Conservation (phyloP, 2,888 invertebrate genomes). For the Tholera decimalis region DNA sequence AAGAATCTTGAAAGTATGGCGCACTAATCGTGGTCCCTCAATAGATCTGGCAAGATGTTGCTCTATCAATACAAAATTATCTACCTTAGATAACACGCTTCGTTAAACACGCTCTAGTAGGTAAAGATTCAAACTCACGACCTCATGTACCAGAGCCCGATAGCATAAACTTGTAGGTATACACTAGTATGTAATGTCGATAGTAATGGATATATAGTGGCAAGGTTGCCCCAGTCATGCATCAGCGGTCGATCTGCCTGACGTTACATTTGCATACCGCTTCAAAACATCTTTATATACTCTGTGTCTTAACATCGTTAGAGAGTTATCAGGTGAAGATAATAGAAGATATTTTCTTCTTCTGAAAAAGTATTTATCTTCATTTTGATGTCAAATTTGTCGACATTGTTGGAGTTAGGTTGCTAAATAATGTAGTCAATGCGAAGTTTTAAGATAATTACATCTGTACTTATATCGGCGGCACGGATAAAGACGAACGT, state of each 20-base stretch:
- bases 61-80: background rate
- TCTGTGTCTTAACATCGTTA: background rate
- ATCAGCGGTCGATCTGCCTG: slow-evolving; percentile 37
- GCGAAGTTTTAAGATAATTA: background rate
- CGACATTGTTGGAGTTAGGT: background rate
- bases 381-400: background rate
- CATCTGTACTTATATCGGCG: background rate
- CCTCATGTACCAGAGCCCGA: slow-evolving; percentile 3
- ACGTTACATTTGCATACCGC: slow-evolving; percentile 49
- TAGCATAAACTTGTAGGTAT: background rate
- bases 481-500: too few species aligned
- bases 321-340: background rate
- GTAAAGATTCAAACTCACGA: slow-evolving; percentile 6
- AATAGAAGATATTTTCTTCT: background rate
- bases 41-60: background rate
- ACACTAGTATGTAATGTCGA: background rate
- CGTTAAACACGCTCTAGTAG: background rate
- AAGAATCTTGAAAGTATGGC: too few species aligned
- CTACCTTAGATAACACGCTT: slow-evolving; percentile 7
- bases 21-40: background rate
- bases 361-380: background rate
- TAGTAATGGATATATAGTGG: slow-evolving; percentile 22
- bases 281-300: slow-evolving; percentile 22
- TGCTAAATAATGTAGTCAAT: background rate
- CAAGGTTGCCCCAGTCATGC: slow-evolving; percentile 18